Evolutionary conservation across 2,888 invertebrate genomes (phyloP).

Genomic region (Agrotis clavis): DNA sequence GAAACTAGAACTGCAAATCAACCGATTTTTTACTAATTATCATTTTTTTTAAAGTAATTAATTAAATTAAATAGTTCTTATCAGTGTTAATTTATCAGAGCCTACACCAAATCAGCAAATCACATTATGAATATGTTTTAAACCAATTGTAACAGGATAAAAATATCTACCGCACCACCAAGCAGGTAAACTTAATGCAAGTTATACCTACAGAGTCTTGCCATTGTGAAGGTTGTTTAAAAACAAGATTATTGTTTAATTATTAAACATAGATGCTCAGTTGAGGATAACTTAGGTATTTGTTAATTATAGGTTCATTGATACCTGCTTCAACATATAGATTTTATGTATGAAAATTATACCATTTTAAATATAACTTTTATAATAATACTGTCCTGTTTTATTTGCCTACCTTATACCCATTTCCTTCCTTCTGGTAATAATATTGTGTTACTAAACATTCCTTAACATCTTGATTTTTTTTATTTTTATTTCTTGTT

Average conservation of each 20-base stretch:
- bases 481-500: too few relatives aligned
- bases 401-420: neutral
- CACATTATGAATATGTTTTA: neutral
- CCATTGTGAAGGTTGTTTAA: constrained; percentile 38
- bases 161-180: constrained; percentile 23
- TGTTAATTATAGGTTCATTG: constrained; percentile 41
- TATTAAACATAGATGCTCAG: constrained; percentile 42
- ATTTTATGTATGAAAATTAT: constrained; percentile 18
- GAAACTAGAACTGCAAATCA: too few relatives aligned
- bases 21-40: too few relatives aligned
- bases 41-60: too few relatives aligned
- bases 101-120: neutral
- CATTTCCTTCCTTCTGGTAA: constrained; percentile 26
- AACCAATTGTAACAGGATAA: constrained; percentile 16
- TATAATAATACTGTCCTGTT: constrained; percentile 12
- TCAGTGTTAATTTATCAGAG: neutral
- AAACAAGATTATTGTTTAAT: constrained; percentile 45
- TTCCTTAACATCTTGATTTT: constrained; percentile 17
- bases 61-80: too few relatives aligned
- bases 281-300: constrained; percentile 15
- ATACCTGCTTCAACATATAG: constrained; percentile 18
- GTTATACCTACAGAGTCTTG: constrained; percentile 2
- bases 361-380: neutral
- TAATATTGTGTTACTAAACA: neutral
- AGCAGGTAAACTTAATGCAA: constrained; percentile 30